phyloP scores from a whole-genome alignment of 2,888 invertebrate species.

The Hirtodrosophila cameraria region DNA sequence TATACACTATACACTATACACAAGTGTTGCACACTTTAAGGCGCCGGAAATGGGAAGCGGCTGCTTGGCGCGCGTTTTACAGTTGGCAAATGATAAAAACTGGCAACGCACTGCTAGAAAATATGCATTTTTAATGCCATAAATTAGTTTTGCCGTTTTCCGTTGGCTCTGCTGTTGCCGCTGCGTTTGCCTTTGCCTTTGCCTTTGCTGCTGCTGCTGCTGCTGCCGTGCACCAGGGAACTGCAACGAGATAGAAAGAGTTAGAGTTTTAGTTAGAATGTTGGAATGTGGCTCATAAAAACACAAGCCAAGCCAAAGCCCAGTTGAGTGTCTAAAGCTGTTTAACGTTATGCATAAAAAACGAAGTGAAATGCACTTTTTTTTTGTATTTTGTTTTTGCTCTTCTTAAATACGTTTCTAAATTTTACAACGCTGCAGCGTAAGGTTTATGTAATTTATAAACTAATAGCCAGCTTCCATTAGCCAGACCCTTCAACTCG shows the following conservation, averaged over 20 bases:
- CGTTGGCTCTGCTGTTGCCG: constrained; percentile 20
- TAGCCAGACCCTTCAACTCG: constrained; percentile 19
- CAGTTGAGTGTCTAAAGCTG: constrained; percentile 60
- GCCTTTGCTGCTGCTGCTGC: no score
- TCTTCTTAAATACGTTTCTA: constrained; percentile 47
- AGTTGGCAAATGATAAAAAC: constrained; percentile 76
- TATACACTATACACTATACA: background rate
- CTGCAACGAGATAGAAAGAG: constrained; percentile 47
- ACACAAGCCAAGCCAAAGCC: constrained; percentile 23
- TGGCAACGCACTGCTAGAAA: constrained; percentile 75
- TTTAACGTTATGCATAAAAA: constrained; percentile 51
- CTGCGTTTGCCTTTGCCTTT: background rate
- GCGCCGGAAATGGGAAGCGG: constrained; percentile 22
- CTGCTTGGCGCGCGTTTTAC: constrained; percentile 33
- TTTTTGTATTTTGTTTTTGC: no score
- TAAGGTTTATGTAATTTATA: constrained; percentile 51
- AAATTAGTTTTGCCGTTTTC: constrained; percentile 76
- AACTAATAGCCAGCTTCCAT: constrained; percentile 60
- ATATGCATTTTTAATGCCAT: constrained; percentile 80
- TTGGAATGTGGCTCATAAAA: constrained; percentile 29
- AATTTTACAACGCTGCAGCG: constrained; percentile 32
- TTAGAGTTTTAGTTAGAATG: constrained; percentile 32
- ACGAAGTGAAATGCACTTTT: constrained; percentile 41
- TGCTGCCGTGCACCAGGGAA: constrained; percentile 44
- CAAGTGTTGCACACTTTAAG: constrained; percentile 35